Conservation (phyloP, 1,140 invertebrate species). For the Drosophila lini region DNA sequence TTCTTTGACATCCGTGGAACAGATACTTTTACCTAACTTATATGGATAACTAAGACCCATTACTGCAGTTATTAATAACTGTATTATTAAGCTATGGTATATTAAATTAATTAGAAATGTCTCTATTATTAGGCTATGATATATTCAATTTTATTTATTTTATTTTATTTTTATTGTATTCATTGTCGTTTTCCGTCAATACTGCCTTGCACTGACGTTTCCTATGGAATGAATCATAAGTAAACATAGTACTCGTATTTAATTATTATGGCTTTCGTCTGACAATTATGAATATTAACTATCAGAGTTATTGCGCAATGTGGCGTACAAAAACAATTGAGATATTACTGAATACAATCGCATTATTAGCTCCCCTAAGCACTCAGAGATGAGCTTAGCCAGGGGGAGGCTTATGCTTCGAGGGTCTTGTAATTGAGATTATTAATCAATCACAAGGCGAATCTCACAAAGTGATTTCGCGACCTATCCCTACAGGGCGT, state of each 20-base stretch:
- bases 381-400: not conserved
- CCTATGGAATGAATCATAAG: conserved; percentile 24
- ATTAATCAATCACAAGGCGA: not conserved
- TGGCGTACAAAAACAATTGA: conserved; percentile 8
- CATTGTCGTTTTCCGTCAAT: not conserved
- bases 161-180: no score
- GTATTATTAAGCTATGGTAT: no score
- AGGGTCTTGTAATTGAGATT: not conserved
- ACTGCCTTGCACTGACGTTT: not conserved
- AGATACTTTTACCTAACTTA: not conserved
- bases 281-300: conserved; percentile 18
- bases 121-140: not conserved
- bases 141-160: not conserved
- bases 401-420: not conserved
- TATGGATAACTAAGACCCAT: not conserved
- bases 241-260: not conserved
- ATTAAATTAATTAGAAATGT: no score
- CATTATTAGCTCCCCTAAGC: not conserved
- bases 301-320: conserved; percentile 7
- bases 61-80: no score
- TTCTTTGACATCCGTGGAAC: not conserved
- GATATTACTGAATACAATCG: conserved; percentile 1
- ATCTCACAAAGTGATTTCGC: not conserved
- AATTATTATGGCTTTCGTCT: conserved; percentile 2
- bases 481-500: conserved; percentile 32